Evolutionary conservation across 2,888 invertebrate species (phyloP), one percentile per base, ranked within the genome.

Genomic region (Seira ritae): DNA sequence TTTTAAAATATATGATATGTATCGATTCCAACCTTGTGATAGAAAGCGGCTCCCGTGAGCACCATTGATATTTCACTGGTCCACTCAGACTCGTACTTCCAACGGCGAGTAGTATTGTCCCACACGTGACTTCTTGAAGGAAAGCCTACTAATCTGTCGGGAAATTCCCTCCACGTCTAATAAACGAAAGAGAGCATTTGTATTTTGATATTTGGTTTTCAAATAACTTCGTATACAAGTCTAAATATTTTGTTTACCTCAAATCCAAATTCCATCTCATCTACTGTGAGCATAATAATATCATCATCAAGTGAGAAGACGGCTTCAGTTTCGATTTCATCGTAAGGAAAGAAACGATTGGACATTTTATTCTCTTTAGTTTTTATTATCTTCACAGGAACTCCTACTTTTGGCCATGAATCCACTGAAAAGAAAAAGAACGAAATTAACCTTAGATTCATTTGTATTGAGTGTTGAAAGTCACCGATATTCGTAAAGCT

Each of bases 51-150:
- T 0, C 98, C 98, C 0, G 98, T 98, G 31, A 98, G 92, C 67
- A 95, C 98, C 97, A 98, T 98, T 0, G 98, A 98, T 87, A 97
- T 96, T 91, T 97, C 95, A 91, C 98, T 98, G 60, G 97, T 97
- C 98, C 98, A 98, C 92, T 98, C 98, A 24, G 97, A 98, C 92
- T 98, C 97, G 90, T 98, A 98, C 88, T 94, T 95, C 97, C 97
- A 98, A 83, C 94, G 94, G 89, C 92, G 92, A 0, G 96, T 97
- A 3, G 92, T 91, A 91, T 98, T 98, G 90, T 98, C 97, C 97
- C 97, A 98, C 31, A 96, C 94, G 91, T 98, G 98, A 76, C 97
- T 95, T 37, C 98, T 93, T 60, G 98, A 97, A 22, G 98, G 98
- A 91, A 98, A 98, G 4, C 98, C 98, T 84, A 98, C 98, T 89